Conservation (phyloP, 2,797 vertebrate genomes). For the Coreius guichenoti region DNA sequence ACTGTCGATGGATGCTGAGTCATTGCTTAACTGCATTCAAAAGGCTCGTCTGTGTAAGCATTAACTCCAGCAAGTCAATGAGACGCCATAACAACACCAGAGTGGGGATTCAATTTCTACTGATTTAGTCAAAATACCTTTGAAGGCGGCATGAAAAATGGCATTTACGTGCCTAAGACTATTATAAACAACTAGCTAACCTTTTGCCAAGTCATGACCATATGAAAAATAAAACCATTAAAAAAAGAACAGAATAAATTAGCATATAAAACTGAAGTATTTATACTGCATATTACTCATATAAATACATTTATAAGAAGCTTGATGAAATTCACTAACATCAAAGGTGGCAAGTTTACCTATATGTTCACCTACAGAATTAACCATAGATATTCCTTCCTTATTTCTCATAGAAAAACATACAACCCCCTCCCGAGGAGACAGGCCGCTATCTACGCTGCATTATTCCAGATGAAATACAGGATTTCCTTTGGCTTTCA, state of each 20-base stretch:
- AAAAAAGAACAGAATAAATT: neutral
- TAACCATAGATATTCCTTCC: constrained; percentile 9
- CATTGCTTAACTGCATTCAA: constrained; percentile 60
- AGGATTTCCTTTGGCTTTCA: constrained; percentile 52
- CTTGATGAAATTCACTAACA: neutral
- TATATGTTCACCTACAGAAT: neutral
- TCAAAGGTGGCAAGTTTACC: neutral
- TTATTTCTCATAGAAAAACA: constrained; percentile 35
- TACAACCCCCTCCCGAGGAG: constrained; percentile 28
- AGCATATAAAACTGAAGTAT: neutral
- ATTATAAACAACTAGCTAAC: neutral
- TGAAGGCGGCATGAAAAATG: neutral
- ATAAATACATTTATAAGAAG: neutral
- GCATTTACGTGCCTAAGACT: neutral
- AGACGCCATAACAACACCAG: neutral
- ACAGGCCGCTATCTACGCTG: constrained; percentile 48
- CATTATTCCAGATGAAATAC: constrained; percentile 61
- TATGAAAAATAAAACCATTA: neutral
- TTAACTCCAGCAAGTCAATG: constrained; percentile 13
- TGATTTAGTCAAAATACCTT: constrained; percentile 9
- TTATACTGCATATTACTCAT: neutral
- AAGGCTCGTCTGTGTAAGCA: constrained; percentile 13
- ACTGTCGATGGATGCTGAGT: constrained; percentile 55
- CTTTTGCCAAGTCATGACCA: constrained; percentile 5
- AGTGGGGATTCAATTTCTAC: constrained; percentile 2